Conservation (phyloP, 2,888 invertebrate species). For the Drosophila dives region DNA sequence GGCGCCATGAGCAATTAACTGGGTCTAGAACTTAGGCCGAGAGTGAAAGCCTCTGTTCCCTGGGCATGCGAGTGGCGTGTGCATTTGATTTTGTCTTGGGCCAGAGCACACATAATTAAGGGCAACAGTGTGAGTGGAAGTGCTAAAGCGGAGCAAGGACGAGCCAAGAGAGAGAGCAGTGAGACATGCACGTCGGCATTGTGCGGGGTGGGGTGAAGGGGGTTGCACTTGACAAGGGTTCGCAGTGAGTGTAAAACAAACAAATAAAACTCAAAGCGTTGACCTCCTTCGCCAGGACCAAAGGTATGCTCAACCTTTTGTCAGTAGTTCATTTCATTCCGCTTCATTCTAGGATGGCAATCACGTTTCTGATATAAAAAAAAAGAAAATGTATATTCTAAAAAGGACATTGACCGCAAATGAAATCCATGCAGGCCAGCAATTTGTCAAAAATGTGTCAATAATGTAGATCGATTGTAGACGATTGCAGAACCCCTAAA, state of each 20-base stretch:
- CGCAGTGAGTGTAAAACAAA: constrained; percentile 76
- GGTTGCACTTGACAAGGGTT: constrained; percentile 69
- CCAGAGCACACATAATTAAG: constrained; percentile 72
- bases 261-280: constrained; percentile 56
- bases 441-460: constrained; percentile 82
- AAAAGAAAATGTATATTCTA: not conserved
- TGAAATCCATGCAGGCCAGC: constrained; percentile 54
- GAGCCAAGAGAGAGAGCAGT: constrained; percentile 41
- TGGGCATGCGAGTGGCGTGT: constrained; percentile 49
- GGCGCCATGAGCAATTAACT: constrained; percentile 78
- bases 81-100: constrained; percentile 67
- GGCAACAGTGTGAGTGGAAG: constrained; percentile 65
- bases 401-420: constrained; percentile 56
- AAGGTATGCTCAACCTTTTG: constrained; percentile 67
- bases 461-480: constrained; percentile 75
- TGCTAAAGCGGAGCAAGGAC: constrained; percentile 76
- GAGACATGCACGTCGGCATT: constrained; percentile 37
- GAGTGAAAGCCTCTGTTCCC: not conserved
- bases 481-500: constrained; percentile 49
- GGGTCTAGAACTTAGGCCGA: constrained; percentile 26
- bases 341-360: constrained; percentile 58
- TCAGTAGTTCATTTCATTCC: constrained; percentile 30
- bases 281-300: constrained; percentile 58
- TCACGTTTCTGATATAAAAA: constrained; percentile 63
- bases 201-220: constrained; percentile 13